Conservation (phyloP, 2,888 invertebrate species). For the Panorpa germanica region DNA sequence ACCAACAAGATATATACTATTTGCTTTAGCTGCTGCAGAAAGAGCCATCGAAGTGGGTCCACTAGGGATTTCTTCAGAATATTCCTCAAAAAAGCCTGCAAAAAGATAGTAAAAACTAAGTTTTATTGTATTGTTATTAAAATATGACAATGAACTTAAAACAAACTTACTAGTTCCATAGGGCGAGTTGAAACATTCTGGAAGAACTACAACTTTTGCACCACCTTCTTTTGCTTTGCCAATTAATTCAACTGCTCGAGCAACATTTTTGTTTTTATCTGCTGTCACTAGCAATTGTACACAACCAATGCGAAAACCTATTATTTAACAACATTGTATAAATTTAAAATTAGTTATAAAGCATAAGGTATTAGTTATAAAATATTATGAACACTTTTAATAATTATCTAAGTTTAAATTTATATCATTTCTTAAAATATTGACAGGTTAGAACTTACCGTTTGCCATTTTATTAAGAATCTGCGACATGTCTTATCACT, state of each 20-base stretch:
- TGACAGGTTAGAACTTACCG: too few relatives aligned
- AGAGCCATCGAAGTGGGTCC: conserved; percentile 56
- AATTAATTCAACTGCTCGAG: conserved; percentile 50
- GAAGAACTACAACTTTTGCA: conserved; percentile 44
- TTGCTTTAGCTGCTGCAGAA: conserved; percentile 53
- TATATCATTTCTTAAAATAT: too few relatives aligned
- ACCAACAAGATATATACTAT: conserved; percentile 64
- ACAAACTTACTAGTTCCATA: conserved; percentile 65
- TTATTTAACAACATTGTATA: conserved; percentile 4
- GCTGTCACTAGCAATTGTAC: conserved; percentile 65
- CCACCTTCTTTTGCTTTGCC: conserved; percentile 42
- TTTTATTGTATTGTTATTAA: too few relatives aligned
- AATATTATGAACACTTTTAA: too few relatives aligned
- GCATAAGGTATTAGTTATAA: too few relatives aligned
- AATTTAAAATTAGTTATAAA: too few relatives aligned
- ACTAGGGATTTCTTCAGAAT: conserved; percentile 72
- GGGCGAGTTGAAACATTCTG: conserved; percentile 89
- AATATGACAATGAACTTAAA: too few relatives aligned
- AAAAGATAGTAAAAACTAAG: too few relatives aligned
- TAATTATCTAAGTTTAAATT: too few relatives aligned
- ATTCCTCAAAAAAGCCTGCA: conserved; percentile 61
- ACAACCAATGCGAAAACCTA: conserved; percentile 53
- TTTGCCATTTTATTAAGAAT: too few relatives aligned
- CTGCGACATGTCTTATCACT: too few relatives aligned
- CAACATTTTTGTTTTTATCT: conserved; percentile 57